Conservation (phyloP, 2,113 vertebrate species). For the Neopipo cinnamomea region DNA sequence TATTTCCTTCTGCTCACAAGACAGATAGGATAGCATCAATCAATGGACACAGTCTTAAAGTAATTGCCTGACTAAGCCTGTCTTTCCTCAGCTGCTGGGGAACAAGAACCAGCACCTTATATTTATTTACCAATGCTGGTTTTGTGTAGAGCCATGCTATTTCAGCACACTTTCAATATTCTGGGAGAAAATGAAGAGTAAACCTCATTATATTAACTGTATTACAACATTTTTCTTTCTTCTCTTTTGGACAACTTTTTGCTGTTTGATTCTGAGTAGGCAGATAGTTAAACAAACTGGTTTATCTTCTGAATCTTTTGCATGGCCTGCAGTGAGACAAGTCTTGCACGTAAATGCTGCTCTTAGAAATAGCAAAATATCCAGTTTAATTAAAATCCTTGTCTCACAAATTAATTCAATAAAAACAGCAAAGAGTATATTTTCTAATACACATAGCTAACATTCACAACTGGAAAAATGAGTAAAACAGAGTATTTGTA, state of each 20-base stretch:
- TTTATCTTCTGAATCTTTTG: not conserved
- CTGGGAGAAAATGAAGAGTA: not conserved
- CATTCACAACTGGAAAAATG: not conserved
- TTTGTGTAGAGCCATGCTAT: not conserved
- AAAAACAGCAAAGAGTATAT: not conserved
- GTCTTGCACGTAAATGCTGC: not conserved
- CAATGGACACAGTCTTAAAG: not conserved
- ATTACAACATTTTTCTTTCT: not conserved
- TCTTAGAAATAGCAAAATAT: not conserved
- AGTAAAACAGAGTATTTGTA: not conserved
- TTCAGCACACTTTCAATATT: not conserved
- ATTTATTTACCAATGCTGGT: not conserved
- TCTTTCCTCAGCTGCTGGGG: not conserved
- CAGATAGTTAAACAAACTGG: not conserved
- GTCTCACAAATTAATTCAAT: not conserved
- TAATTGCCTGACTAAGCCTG: not conserved
- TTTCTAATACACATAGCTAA: not conserved
- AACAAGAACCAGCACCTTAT: not conserved
- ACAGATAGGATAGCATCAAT: not conserved
- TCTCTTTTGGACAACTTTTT: not conserved
- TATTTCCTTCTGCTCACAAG: not conserved
- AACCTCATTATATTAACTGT: not conserved
- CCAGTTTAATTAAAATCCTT: not conserved
- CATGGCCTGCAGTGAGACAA: not conserved
- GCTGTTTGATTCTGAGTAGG: not conserved